A percentile compares a stretch with the other conserved stretches of the same genome.
These are phyloP conservation scores for Scolopax mira DNA, from an alignment of 2,113 vertebrate genomes.

Conservation along the genomic window DNA sequence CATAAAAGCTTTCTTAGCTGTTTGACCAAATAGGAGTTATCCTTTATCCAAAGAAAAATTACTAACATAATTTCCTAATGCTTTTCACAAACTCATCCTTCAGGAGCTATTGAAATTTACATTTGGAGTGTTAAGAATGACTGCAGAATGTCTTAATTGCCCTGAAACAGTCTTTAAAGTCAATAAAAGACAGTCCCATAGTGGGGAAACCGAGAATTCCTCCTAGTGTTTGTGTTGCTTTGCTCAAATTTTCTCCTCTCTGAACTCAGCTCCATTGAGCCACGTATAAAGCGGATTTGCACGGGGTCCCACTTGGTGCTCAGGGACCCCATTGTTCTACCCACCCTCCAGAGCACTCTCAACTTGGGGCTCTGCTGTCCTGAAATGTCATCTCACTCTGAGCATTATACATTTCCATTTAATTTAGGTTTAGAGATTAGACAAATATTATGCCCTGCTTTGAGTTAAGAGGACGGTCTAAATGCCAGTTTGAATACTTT, in stretches of 20 bases:
- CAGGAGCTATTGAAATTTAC: neutral
- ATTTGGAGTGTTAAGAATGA: neutral
- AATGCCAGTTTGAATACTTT: neutral
- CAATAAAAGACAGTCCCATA: neutral
- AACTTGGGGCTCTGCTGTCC: neutral
- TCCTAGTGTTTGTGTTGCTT: neutral
- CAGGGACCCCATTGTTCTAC: neutral
- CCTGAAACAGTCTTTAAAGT: neutral
- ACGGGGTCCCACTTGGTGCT: neutral
- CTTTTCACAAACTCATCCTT: neutral
- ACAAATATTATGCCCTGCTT: neutral
- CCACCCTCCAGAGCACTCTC: neutral
- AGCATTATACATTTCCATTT: neutral
- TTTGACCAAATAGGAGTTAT: neutral
- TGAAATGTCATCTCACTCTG: neutral
- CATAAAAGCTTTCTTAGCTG: slow-evolving; percentile 8
- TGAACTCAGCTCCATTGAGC: neutral
- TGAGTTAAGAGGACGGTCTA: neutral
- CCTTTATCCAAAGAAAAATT: slow-evolving; percentile 45
- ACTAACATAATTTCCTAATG: neutral
- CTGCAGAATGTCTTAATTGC: neutral
- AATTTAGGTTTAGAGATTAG: neutral
- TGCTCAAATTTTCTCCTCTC: neutral
- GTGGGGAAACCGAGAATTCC: neutral
- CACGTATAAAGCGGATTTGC: neutral